Conservation (phyloP, 2,113 vertebrate genomes). For the Labeo rohita region DNA sequence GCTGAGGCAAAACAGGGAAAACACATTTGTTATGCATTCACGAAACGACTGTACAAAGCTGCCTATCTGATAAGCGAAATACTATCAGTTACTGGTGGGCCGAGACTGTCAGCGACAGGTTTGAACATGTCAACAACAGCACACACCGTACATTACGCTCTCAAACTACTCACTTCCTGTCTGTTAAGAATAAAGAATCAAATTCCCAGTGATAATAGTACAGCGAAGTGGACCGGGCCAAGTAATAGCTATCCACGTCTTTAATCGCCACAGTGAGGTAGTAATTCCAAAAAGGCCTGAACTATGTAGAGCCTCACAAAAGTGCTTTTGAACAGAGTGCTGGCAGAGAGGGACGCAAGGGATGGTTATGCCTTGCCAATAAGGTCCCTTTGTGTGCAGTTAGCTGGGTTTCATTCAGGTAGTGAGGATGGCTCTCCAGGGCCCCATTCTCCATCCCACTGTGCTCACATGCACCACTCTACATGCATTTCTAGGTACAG, state of each 20-base stretch:
- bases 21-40: not conserved
- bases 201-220: not conserved
- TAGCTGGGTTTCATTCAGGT: constrained; percentile 58
- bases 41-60: not conserved
- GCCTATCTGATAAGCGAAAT: not conserved
- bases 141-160: not conserved
- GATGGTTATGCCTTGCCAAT: constrained; percentile 56
- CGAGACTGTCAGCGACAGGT: not conserved
- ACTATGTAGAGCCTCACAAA: constrained; percentile 56
- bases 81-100: not conserved
- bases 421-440: constrained; percentile 48
- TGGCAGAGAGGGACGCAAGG: constrained; percentile 51
- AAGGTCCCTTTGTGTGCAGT: constrained; percentile 57
- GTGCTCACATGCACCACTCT: not conserved
- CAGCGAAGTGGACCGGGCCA: not conserved
- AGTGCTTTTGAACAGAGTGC: constrained; percentile 65
- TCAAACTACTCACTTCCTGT: not conserved
- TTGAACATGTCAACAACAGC: not conserved
- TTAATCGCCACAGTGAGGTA: constrained; percentile 43
- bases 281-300: constrained; percentile 36
- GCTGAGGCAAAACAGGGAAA: constrained; percentile 12
- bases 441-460: constrained; percentile 35
- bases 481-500: not conserved
- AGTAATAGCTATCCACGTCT: constrained; percentile 46
- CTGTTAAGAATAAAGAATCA: not conserved